A percentile compares a stretch with the other conserved stretches of the same genome.
Evolutionary conservation across 2,888 invertebrate genomes (phyloP).

Genomic region (Dendrolimus pini): DNA sequence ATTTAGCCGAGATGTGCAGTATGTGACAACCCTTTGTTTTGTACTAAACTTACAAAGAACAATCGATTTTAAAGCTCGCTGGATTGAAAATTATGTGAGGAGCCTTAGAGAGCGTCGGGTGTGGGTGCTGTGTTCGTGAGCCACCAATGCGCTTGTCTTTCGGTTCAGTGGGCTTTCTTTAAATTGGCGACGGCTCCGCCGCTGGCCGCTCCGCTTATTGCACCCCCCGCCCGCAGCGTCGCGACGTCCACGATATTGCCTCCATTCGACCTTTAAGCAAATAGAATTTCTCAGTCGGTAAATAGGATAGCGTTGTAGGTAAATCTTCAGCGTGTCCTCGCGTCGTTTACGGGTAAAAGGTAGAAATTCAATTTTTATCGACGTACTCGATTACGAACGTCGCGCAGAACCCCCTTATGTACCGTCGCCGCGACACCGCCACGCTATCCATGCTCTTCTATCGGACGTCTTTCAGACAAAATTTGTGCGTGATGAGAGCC

Average conservation of each 20-base stretch:
- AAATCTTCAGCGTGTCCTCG: constrained; percentile 51
- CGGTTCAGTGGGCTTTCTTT: constrained; percentile 78
- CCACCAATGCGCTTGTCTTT: constrained; percentile 78
- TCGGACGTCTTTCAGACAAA: constrained; percentile 28
- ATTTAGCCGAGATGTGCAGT: constrained; percentile 43
- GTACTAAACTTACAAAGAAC: constrained; percentile 72
- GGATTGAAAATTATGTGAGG: constrained; percentile 76
- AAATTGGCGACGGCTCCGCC: constrained; percentile 73
- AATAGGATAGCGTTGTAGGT: constrained; percentile 66
- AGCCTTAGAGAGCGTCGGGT: constrained; percentile 58
- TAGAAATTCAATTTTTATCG: constrained; percentile 59
- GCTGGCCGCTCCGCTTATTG: constrained; percentile 73
- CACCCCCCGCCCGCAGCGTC: constrained; percentile 67
- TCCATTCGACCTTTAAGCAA: constrained; percentile 73
- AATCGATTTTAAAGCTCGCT: constrained; percentile 75
- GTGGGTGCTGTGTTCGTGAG: constrained; percentile 62
- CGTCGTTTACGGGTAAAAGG: constrained; percentile 49
- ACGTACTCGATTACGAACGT: constrained; percentile 42
- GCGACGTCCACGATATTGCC: constrained; percentile 73
- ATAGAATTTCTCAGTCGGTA: constrained; percentile 69
- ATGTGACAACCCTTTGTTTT: constrained; percentile 46
- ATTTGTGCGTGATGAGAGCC: constrained; percentile 64
- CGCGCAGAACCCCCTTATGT: constrained; percentile 20
- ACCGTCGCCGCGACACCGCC: constrained; percentile 7
- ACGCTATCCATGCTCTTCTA: constrained; percentile 16